These are phyloP conservation scores for Quadroppia sp. DNA, from an alignment of 2,888 invertebrate species.

Conservation along the genomic window DNA sequence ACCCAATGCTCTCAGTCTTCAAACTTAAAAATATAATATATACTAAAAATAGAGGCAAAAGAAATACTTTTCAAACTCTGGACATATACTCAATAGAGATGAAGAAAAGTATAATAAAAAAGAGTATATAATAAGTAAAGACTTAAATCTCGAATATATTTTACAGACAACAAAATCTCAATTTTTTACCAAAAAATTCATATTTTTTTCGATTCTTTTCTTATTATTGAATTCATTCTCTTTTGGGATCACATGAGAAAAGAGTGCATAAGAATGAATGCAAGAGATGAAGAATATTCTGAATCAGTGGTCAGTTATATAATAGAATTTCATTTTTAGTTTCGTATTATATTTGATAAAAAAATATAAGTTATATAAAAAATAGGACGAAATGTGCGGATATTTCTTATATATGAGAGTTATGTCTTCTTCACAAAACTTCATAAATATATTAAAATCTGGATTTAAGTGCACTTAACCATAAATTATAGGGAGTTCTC, in stretches of 20 bases:
- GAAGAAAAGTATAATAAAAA: too few species aligned
- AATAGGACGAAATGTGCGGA: too few species aligned
- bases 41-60: neutral
- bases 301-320: neutral
- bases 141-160: neutral
- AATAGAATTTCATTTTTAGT: too few species aligned
- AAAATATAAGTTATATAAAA: too few species aligned
- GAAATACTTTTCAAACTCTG: neutral
- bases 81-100: neutral
- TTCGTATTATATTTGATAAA: too few species aligned
- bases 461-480: too few species aligned
- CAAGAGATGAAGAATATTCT: neutral
- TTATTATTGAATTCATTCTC: constrained; percentile 1
- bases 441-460: too few species aligned
- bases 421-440: too few species aligned
- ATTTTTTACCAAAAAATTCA: neutral
- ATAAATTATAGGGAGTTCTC: too few species aligned
- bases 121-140: too few species aligned
- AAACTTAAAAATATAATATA: neutral
- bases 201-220: neutral
- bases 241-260: neutral
- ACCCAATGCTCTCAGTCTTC: neutral
- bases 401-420: too few species aligned
- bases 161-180: constrained; percentile 1
- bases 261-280: neutral